Evolutionary conservation across 2,797 vertebrate genomes (phyloP).

Genomic region (Euthynnus affinis): DNA sequence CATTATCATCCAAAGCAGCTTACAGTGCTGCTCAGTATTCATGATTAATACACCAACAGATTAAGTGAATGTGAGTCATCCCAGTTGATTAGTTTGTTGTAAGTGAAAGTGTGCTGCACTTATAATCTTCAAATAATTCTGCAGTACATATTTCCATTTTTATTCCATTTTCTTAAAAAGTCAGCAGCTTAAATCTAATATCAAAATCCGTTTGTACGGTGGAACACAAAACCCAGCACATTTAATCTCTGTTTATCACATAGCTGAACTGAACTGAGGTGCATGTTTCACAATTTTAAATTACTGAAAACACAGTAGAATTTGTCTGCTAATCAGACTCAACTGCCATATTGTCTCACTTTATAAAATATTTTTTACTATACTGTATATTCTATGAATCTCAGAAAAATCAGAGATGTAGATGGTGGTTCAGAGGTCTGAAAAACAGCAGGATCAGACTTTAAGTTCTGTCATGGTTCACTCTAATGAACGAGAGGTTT

Average conservation of each 20-base stretch:
- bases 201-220: not conserved
- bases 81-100: slow-evolving; percentile 16
- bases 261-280: not conserved
- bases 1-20: slow-evolving; percentile 44
- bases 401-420: too few species aligned
- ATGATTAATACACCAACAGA: slow-evolving; percentile 41
- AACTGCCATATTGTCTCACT: not conserved
- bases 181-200: not conserved
- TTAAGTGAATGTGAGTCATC: slow-evolving; percentile 23
- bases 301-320: too few species aligned
- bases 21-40: slow-evolving; percentile 45
- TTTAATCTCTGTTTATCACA: not conserved
- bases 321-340: too few species aligned
- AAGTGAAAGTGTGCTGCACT: slow-evolving; percentile 8
- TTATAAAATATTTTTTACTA: not conserved
- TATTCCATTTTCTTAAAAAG: not conserved
- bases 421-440: not conserved
- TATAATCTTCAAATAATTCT: not conserved
- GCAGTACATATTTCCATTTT: not conserved
- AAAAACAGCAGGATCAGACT: not conserved
- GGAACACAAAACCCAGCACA: not conserved
- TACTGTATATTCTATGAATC: too few species aligned
- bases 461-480: not conserved
- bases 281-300: not conserved
- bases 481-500: not conserved